Base-by-base conservation (phyloP, 2,888 invertebrate genomes). In the Aelia acuminata region DNA sequence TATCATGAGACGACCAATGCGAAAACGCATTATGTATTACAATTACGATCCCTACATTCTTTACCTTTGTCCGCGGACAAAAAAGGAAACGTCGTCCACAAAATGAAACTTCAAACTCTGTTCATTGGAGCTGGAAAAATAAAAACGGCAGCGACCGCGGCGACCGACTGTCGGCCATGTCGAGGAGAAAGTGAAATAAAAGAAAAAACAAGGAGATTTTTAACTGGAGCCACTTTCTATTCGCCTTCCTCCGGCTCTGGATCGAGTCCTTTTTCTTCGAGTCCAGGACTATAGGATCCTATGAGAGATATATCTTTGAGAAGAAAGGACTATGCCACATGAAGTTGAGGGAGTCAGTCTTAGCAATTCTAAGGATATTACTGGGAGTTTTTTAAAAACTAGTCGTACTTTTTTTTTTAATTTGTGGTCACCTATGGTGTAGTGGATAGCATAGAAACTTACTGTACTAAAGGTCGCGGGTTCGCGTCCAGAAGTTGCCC, bases 161-260 rank as follows among this genome's bases (percentile, higher is more conserved):
- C 80, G 43, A 80, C 80, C 10, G 43, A 80, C n/a, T 43, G 43
- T 43, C 80, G 39, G 39, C 20, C 75, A 39, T 35, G 39, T 22
- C 5, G 43, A 13, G 43, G 80, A 43, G 80, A 80, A 80, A 80
- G 43, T 80, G 80, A 43, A 80, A 80, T 47, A 80, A 47, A 43
- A 75, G 75, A 75, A 43, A 80, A 80, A 80, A 80, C 80, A 47
- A 80, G 18, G 63, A 70, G 63, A 70, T 70, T 70, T 70, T 70
- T 70, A 70, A 70, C 63, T 70, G 18, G 63, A 8, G 63, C 63
- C 63, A 70, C 63, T 70, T 70, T 70, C 63, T 70, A 70, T 70
- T 70, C 63, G 31, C 63, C 13, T 31, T 70, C 63, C 63, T 70
- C 63, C 63, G 18, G 63, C 31, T 35, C 63, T 18, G 63, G 20